phyloP scores from a whole-genome alignment of 2,888 invertebrate species.

The Agrochola lychnidis region DNA sequence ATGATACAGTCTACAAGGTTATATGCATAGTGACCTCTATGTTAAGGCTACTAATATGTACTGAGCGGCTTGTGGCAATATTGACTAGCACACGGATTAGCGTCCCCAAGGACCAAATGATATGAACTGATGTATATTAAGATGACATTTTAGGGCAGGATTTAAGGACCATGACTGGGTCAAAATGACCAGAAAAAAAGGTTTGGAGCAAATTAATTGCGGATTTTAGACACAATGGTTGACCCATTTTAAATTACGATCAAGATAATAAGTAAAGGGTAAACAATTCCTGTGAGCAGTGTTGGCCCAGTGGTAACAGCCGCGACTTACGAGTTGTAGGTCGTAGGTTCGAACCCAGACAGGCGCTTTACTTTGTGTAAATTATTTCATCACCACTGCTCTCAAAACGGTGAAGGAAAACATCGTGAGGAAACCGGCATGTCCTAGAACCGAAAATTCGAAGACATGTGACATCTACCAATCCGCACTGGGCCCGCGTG shows the following conservation, averaged over 20 bases:
- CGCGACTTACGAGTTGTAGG: no score
- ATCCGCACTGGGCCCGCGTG: no score
- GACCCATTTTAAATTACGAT: constrained; percentile 5
- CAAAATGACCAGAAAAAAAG: neutral
- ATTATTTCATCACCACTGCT: no score
- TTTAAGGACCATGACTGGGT: neutral
- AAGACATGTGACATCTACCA: no score
- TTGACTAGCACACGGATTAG: constrained; percentile 38
- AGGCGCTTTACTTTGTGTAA: no score
- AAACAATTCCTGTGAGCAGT: neutral
- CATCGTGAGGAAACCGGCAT: no score
- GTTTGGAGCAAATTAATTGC: neutral
- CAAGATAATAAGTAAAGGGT: neutral
- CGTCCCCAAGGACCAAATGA: neutral
- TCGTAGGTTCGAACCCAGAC: no score
- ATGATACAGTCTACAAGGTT: neutral
- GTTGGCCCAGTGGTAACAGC: no score
- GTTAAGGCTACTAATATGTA: constrained; percentile 9
- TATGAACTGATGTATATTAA: constrained; percentile 14
- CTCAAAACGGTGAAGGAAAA: no score
- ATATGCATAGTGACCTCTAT: constrained; percentile 4
- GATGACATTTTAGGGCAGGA: neutral
- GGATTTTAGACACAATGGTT: constrained; percentile 1
- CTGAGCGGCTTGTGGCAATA: constrained; percentile 34
- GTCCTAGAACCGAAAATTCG: no score